Evolutionary conservation across 1,140 invertebrate species (phyloP).

Genomic region (Diabrotica undecimpunctata): DNA sequence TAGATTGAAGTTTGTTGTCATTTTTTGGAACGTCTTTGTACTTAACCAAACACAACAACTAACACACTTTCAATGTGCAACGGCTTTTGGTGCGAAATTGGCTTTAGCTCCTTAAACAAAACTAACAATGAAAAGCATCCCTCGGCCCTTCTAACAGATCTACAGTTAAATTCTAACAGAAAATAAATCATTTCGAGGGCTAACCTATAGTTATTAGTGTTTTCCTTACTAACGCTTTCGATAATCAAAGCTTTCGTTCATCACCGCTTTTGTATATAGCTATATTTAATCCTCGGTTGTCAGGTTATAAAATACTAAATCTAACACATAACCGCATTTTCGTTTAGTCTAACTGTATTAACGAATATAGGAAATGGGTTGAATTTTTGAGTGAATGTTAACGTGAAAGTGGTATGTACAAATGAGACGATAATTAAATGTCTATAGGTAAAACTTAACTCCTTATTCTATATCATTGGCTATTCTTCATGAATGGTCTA

Average conservation of each 20-base stretch:
- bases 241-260: conserved; percentile 9
- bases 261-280: conserved; percentile 20
- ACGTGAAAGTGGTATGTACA: no score
- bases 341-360: background rate
- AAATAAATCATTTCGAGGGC: conserved; percentile 40
- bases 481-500: no score
- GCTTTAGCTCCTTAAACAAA: conserved; percentile 22
- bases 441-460: no score
- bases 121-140: conserved; percentile 4
- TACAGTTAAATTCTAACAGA: conserved; percentile 22
- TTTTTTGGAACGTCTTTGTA: conserved; percentile 15
- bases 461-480: no score
- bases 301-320: conserved; percentile 11
- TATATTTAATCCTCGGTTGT: conserved; percentile 3
- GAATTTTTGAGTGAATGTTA: no score
- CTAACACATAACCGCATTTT: no score
- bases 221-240: background rate
- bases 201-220: conserved; percentile 4
- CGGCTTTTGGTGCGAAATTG: conserved; percentile 30
- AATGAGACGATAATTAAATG: no score
- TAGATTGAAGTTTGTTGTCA: conserved; percentile 18
- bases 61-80: conserved; percentile 32
- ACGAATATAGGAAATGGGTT: no score
- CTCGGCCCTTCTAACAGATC: conserved; percentile 5
- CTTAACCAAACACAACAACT: conserved; percentile 12